Base-by-base conservation (phyloP, 1,140 invertebrate species). In the Lucilia cuprina region DNA sequence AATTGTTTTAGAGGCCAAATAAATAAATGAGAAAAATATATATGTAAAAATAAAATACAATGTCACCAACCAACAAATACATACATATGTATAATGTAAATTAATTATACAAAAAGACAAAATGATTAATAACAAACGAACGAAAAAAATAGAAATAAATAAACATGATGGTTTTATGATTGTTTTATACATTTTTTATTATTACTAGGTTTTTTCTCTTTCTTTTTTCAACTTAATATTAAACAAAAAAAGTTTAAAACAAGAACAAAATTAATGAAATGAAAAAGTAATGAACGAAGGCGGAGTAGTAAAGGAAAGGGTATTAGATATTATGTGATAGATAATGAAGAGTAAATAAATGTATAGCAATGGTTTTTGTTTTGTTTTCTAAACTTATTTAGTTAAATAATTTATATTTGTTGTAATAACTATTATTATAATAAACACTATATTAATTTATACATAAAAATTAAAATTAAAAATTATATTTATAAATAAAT, bases 361-460 rank as follows among this genome's bases (percentile, higher is more conserved):
- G 65, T 21, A 25, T 21, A 70, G 65, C 19, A 70, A 70, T 70
- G 25, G 19, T 25, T 21, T 21, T 21, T 60, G n/a, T 60, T 21
- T 70, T 30, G 25, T 30, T 30, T 30, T 30, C 3, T 70, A 70
- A 0, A 21, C 65, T 70, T 70, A 70, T 21, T 70, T 70, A 21
- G 65, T 70, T 21, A 70, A 70, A 70, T 70, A 70, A 70, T 70
- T 70, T 21, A 70, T 70, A 19, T 70, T 70, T 55, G 21, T 70
- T 21, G 55, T 17, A 60, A n/a, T 60, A 17, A 60, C 5, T 70
- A 55, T 55, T 55, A 55, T 41, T 2, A 55, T 55, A 55, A 55
- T 55, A 55, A 55, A 70, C n/a, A 70, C 19, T 70, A 70, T 60
- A 0, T 60, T 17, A 21, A 21, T 70, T 21, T 70, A 21, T 19